Base-by-base conservation (phyloP, 2,797 vertebrate genomes). In the Melanotaenia nigrans region DNA sequence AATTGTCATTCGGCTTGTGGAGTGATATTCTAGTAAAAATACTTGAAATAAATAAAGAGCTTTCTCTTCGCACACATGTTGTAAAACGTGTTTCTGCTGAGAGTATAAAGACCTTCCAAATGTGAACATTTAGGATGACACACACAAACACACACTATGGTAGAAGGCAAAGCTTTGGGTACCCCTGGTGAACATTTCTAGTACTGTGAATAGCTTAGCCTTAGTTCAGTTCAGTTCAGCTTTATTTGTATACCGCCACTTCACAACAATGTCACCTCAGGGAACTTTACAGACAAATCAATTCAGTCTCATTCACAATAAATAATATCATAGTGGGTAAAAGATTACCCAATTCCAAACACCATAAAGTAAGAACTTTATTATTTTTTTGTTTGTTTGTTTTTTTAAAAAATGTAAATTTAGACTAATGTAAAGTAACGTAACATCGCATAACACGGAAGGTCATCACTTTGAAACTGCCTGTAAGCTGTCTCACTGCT, bases 21-120 rank as follows among this genome's bases (percentile, higher is more conserved):
- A 30, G 13, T 40, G 42, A 16, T 8, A 38, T 45, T 75, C 56
- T 67, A 8, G 33, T 45, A 47, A 53, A 22, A 55, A 71, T 63
- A 61, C 3, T 64, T 51, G 30, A 22, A 16, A 10, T 8, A 16
- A 28, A 54, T 10, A 16, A 28, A 54, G 13, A 13, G 24, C 22
- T 5, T 30, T 30, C 14, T 28, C 53, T 25, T 54, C 22, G 28
- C 53, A 54, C 22, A 16, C 5, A 25, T 14, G 1, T 24, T 24
- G 12, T 24, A 40, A 60, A 57, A 57, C 33, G 9, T 35, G 11
- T 24, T 13, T 12, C 24, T 11, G 4, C 24, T 54, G 22, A 51
- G 8, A 51, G n/a, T 24, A 24, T 1, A 22, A 51, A 11, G 49
- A 51, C 9, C 11, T 28, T 54, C 7, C 8, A 3, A 45, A 8